A percentile compares a stretch with the other conserved stretches of the same genome.
Evolutionary conservation across 2,113 vertebrate genomes (phyloP).

Genomic region (Pseudolaguvia tuberculata): DNA sequence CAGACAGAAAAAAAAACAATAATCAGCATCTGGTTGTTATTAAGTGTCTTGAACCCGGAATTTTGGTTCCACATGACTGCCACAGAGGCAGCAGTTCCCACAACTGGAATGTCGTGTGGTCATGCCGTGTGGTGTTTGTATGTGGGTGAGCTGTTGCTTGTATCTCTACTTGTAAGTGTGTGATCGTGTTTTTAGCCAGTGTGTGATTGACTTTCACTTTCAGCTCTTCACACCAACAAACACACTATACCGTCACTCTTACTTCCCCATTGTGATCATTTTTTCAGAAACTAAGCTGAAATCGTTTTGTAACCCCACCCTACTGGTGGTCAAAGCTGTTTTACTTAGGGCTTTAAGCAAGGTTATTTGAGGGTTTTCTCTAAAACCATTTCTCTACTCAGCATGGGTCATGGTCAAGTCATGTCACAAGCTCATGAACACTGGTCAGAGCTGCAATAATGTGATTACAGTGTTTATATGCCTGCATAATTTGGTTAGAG

Average conservation of each 20-base stretch:
- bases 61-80: conserved; percentile 2
- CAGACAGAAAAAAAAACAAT: not conserved
- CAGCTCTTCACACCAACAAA: not conserved
- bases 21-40: not conserved
- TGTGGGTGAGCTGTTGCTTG: no score
- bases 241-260: not conserved
- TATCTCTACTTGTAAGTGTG: not conserved
- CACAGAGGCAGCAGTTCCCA: conserved; percentile 3
- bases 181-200: not conserved
- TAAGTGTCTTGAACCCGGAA: not conserved
- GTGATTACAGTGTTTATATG: no score
- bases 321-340: no score
- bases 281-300: not conserved
- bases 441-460: no score
- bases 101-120: conserved; percentile 8
- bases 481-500: no score
- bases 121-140: not conserved
- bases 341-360: no score
- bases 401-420: no score
- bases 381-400: no score
- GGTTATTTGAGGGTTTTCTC: no score
- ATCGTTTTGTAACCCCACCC: not conserved
- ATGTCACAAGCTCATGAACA: no score
- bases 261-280: not conserved
- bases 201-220: conserved; percentile 9